Evolutionary conservation across 1,140 invertebrate genomes (phyloP), one percentile per base, ranked within the genome.

Genomic region (Augochlora pura): DNA sequence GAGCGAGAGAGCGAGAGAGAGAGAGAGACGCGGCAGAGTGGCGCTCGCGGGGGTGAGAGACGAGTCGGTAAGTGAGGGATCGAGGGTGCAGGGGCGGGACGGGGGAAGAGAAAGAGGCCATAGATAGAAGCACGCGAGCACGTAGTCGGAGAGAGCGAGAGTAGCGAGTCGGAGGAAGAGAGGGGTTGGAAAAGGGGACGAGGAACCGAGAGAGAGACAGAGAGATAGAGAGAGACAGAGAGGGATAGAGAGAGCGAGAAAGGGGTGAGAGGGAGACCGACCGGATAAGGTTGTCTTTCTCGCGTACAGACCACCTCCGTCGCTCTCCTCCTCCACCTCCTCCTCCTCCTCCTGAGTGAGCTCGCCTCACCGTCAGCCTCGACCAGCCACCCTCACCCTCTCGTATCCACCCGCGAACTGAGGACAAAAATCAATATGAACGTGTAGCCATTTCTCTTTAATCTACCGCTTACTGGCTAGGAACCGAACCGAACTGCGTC

Each of bases 361-460:
- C 85, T 77, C 83, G 83, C 76, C 59, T 77, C 68, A 77, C 76
- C 80, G 76, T 77, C 76, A 77, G 76, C 76, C 69, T 85, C 85
- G 79, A 81, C 81, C 82, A 82, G 54, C 77, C 66, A 81, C 81
- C 86, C 85, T 86, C 82, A 80, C 71, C 77, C 82, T 84, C 82
- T 83, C 81, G 68, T 88, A 82, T 88, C 86, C 84, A 85, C 87
- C 86, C 85, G 87, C 87, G 88, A 90, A 89, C 89, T 86, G 91
- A 92, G 91, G 91, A 93, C 91, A 92, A 93, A 93, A 93, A 93
- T 93, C 92, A 93, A 93, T 92, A 93, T 93, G 89, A 92, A 92
- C 91, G 91, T 93, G 92, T 93, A 93, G 92, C 91, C 91, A 92
- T 93, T 92, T 91, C 92, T 93, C 91, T 93, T 93, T 93, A 92